A percentile compares a stretch with the other conserved stretches of the same genome.
Evolutionary conservation across 2,797 vertebrate genomes (phyloP).

Genomic region (Lagocephalus sceleratus): DNA sequence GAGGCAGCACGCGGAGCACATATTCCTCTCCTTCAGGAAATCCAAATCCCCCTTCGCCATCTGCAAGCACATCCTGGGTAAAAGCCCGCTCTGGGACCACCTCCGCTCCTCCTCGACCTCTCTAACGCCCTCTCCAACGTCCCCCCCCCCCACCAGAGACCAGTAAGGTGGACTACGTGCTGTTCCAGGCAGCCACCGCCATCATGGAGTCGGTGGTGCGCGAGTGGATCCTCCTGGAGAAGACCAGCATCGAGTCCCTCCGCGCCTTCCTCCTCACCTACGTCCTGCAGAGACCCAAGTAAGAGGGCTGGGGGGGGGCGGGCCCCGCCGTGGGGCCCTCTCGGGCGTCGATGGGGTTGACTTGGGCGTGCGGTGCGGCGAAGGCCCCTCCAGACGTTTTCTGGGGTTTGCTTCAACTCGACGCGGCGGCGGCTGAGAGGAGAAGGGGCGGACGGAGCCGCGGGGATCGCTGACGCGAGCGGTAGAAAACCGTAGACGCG

Average conservation of each 20-base stretch:
- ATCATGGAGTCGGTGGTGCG: slow-evolving; percentile 98
- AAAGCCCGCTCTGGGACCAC: slow-evolving; percentile 26
- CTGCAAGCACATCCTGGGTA: slow-evolving; percentile 98
- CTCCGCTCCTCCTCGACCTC: no score
- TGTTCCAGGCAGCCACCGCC: slow-evolving; percentile 97
- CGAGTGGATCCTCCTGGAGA: slow-evolving; percentile 97
- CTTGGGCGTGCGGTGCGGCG: no score
- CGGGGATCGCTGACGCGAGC: no score
- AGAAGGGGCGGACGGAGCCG: no score
- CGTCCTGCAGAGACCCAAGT: slow-evolving; percentile 98
- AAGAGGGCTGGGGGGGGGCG: no score
- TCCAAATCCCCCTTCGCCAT: slow-evolving; percentile 98
- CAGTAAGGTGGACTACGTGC: slow-evolving; percentile 98
- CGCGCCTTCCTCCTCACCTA: slow-evolving; percentile 97
- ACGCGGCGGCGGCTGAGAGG: no score
- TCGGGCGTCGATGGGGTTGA: no score
- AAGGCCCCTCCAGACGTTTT: no score
- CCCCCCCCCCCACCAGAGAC: slow-evolving; percentile 80
- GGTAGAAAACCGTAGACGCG: background rate
- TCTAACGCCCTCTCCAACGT: no score
- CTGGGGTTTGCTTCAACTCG: no score
- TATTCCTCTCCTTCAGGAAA: slow-evolving; percentile 98
- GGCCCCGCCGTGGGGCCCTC: no score
- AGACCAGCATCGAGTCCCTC: slow-evolving; percentile 93
- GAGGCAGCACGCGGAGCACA: slow-evolving; percentile 96